Conservation (phyloP, 2,797 vertebrate species). For the Tarsius wallacei region DNA sequence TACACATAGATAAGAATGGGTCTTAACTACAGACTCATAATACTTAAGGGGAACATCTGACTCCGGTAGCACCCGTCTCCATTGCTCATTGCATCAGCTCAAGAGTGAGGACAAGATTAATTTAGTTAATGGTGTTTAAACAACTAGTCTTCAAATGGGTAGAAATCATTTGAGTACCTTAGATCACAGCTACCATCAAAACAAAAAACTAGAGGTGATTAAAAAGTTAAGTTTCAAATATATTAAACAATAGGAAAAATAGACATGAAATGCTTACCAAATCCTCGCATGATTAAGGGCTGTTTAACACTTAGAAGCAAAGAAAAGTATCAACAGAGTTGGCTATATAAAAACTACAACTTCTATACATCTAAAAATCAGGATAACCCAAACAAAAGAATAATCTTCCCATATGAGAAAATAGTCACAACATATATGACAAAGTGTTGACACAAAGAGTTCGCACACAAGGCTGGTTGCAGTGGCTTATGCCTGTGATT, state of each 20-base stretch:
- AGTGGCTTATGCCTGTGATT: background rate
- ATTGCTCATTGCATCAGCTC: background rate
- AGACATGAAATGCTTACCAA: background rate
- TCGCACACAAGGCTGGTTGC: background rate
- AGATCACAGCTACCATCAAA: background rate
- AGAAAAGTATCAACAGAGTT: background rate
- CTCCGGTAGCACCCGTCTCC: background rate
- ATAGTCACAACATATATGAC: background rate
- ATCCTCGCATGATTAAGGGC: background rate
- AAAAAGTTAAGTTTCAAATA: conserved; percentile 28
- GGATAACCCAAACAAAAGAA: background rate
- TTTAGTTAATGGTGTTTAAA: conserved; percentile 10
- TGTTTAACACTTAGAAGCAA: conserved; percentile 4
- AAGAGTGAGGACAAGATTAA: background rate
- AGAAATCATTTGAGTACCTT: conserved; percentile 8
- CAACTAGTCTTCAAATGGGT: background rate
- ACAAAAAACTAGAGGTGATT: background rate
- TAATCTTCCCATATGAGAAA: background rate
- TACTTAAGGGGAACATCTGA: rapidly evolving
- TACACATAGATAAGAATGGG: background rate
- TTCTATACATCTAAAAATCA: background rate
- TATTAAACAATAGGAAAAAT: background rate
- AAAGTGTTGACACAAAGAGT: background rate
- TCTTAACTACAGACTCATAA: background rate
- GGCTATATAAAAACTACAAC: background rate